Evolutionary conservation across 2,797 vertebrate genomes (phyloP).

Genomic region (Melanogrammus aeglefinus): DNA sequence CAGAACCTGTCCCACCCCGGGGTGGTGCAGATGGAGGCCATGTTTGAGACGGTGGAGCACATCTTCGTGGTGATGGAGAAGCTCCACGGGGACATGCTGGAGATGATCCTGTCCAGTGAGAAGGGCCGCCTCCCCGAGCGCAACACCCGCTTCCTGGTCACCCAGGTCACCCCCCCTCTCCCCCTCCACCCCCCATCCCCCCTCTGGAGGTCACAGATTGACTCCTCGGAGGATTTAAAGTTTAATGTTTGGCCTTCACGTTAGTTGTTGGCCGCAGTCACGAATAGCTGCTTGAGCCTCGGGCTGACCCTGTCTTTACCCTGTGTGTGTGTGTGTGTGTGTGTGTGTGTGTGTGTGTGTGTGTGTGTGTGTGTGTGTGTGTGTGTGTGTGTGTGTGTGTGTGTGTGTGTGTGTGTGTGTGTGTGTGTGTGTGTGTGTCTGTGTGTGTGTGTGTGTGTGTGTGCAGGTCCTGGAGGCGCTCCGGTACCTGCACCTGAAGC

Average conservation of each 20-base stretch:
- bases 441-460: neutral
- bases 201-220: neutral
- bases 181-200: too few species aligned
- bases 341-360: neutral
- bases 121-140: constrained; percentile 75
- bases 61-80: constrained; percentile 79
- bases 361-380: neutral
- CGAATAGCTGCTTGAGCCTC: too few species aligned
- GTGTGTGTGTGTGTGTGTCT: neutral
- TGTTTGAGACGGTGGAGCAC: constrained; percentile 69
- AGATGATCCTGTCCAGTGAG: constrained; percentile 79
- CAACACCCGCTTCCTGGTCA: constrained; percentile 72
- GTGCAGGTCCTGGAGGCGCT: constrained; percentile 74
- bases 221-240: too few species aligned
- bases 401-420: neutral
- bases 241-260: too few species aligned
- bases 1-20: constrained; percentile 73
- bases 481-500: constrained; percentile 75
- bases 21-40: constrained; percentile 69
- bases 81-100: constrained; percentile 80
- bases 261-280: too few species aligned
- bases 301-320: neutral
- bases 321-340: neutral
- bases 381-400: neutral
- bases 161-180: constrained; percentile 65